A percentile compares a stretch with the other conserved stretches of the same genome.
phyloP scores from a whole-genome alignment of 1,140 invertebrate species.

The Hypothenemus hampei region DNA sequence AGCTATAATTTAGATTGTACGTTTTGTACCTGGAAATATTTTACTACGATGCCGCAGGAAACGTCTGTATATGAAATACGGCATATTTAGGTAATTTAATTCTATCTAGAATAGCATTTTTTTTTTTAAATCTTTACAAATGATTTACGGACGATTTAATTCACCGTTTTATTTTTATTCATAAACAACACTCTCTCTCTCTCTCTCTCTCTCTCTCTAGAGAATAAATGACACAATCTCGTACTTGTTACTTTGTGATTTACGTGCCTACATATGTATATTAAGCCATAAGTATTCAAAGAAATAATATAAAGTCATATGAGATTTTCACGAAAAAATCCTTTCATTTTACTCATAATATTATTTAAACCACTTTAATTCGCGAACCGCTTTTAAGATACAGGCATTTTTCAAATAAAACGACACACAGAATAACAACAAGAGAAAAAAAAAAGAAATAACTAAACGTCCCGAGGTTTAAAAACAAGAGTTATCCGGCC shows the following conservation, averaged over 20 bases:
- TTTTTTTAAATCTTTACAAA: too few relatives aligned
- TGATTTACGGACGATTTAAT: constrained; percentile 2
- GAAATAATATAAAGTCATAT: too few relatives aligned
- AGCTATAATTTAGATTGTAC: constrained; percentile 19
- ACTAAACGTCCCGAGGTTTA: constrained; percentile 7
- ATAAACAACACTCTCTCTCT: neutral
- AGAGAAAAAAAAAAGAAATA: too few relatives aligned
- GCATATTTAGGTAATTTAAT: constrained; percentile 23
- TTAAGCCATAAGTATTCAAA: neutral
- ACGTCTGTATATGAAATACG: constrained; percentile 23
- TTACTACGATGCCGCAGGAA: constrained; percentile 15
- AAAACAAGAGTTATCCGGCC: constrained; percentile 6
- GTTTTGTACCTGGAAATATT: constrained; percentile 16
- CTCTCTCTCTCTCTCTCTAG: neutral
- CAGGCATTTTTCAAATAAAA: constrained; percentile 2
- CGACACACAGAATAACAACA: neutral
- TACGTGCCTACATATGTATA: too few relatives aligned
- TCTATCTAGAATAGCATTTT: constrained; percentile 16
- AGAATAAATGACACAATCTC: neutral
- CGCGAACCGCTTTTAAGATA: neutral
- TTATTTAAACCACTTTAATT: neutral
- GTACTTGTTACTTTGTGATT: too few relatives aligned
- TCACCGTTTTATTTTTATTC: neutral
- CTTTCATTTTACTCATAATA: neutral
- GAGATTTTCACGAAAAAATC: too few relatives aligned